Conservation (phyloP, 2,888 invertebrate genomes). For the Toxonevra muliebris region DNA sequence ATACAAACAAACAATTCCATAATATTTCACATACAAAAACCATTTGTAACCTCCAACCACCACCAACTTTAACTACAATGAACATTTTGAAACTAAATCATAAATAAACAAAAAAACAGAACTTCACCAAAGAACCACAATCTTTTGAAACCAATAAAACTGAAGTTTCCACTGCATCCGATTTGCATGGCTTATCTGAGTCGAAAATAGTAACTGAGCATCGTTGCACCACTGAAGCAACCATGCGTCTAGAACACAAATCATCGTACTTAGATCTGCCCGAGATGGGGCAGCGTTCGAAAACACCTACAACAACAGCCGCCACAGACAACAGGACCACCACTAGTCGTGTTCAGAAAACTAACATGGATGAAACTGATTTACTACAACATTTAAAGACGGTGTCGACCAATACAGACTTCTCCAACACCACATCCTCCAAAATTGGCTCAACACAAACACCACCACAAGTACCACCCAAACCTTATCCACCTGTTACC, state of each 20-base stretch:
- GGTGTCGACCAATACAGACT: slow-evolving; percentile 46
- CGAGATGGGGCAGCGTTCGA: slow-evolving; percentile 49
- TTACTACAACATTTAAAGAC: slow-evolving; percentile 36
- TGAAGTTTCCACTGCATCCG: slow-evolving; percentile 57
- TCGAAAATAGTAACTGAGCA: slow-evolving; percentile 65
- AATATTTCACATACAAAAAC: slow-evolving; percentile 15
- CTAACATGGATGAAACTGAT: slow-evolving; percentile 51
- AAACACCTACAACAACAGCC: slow-evolving; percentile 42
- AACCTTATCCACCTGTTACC: slow-evolving; percentile 51
- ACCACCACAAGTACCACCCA: slow-evolving; percentile 55
- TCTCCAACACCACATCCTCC: slow-evolving; percentile 31
- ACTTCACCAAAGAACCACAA: slow-evolving; percentile 53
- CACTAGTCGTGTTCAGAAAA: neutral
- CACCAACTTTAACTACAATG: no score
- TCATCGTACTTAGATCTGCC: slow-evolving; percentile 60
- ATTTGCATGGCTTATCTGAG: slow-evolving; percentile 63
- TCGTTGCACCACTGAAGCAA: slow-evolving; percentile 65
- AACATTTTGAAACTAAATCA: slow-evolving; percentile 22
- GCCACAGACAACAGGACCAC: slow-evolving; percentile 30
- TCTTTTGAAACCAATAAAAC: slow-evolving; percentile 58
- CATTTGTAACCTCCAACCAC: slow-evolving; percentile 10
- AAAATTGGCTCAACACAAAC: slow-evolving; percentile 52
- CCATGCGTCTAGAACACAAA: slow-evolving; percentile 66
- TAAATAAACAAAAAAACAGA: slow-evolving; percentile 40
- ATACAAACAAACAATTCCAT: slow-evolving; percentile 9